Evolutionary conservation across 1,140 invertebrate genomes (phyloP), one percentile per base, ranked within the genome.

Genomic region (Mactra quadrangularis): DNA sequence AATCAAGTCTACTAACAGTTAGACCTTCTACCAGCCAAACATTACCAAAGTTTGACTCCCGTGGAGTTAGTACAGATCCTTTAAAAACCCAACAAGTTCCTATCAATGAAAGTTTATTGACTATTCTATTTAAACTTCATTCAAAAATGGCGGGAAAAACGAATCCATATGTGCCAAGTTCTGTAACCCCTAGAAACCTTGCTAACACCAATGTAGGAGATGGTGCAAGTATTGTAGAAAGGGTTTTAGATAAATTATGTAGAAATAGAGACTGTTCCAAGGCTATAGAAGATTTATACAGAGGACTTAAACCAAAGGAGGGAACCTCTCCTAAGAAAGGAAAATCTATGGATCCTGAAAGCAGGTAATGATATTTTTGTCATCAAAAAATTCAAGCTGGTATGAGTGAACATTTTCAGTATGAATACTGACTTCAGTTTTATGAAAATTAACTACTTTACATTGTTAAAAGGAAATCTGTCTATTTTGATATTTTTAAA

Each of bases 81-180:
- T 62, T 70, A 52, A 77, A 85, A 75, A 76, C 74, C 57, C 59
- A 72, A 9, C 82, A 64, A 38, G 79, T 88, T n/a, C 70, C 83
- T 33, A 71, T 94, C 4, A 96, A 97, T 87, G 98, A 99, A 92
- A 98, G 97, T 79, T 97, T 99, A 68, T 95, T 99, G 83, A 97
- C 97, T 0, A 93, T 99, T 47, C 93, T 99, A 29, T 93, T 99
- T 13, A 98, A 97, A 92, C 94, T 99, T n/a, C 97, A 99, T 92
- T 97, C 97, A 0, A 97, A 98, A 91, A 93, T 99, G 17, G 96
- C 96, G 0, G 96, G 96, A 4, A 94, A 95, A 47, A 95, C 96
- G 7, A 96, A 98, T 89, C 97, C 77, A 22, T 91, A 91, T 90
- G 89, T 87, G 82, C 82, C 93, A 87, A 50, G 79, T 33, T 84